A percentile compares a stretch with the other conserved stretches of the same genome.
Evolutionary conservation across 2,113 vertebrate genomes (phyloP).

Genomic region (Cryptotis parvus): DNA sequence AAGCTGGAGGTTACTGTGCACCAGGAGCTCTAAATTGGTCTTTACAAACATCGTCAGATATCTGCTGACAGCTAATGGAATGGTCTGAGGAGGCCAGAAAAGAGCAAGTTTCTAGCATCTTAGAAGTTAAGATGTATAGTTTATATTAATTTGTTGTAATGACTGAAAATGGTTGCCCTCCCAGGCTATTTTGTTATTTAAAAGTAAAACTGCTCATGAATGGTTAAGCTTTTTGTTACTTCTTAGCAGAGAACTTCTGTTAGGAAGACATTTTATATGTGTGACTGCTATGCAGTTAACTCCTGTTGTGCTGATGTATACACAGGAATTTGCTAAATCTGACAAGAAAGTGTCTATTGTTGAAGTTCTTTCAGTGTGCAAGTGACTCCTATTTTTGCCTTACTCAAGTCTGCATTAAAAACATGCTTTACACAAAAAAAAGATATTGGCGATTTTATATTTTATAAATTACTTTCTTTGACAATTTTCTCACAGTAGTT

Average conservation of each 20-base stretch:
- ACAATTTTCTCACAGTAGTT: not conserved
- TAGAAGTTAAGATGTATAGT: conserved; percentile 16
- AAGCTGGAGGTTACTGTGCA: not conserved
- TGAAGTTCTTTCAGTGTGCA: not conserved
- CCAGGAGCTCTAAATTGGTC: not conserved
- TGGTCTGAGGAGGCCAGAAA: conserved; percentile 29
- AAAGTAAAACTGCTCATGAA: not conserved
- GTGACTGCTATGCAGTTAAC: not conserved
- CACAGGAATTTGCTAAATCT: not conserved
- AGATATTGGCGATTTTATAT: not conserved
- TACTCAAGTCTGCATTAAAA: not conserved
- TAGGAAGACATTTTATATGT: conserved; percentile 12
- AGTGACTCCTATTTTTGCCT: not conserved
- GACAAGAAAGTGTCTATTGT: not conserved
- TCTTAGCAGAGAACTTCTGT: not conserved
- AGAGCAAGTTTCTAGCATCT: not conserved
- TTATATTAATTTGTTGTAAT: conserved; percentile 50
- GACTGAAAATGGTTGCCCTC: conserved; percentile 10
- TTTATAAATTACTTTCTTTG: not conserved
- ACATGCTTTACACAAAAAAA: not conserved
- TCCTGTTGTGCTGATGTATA: not conserved
- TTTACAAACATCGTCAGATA: not conserved
- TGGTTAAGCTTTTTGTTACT: not conserved
- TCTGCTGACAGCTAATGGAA: not conserved
- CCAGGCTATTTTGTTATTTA: not conserved